phyloP scores from a whole-genome alignment of 1,140 invertebrate genomes.

The Anadara kagoshimensis region DNA sequence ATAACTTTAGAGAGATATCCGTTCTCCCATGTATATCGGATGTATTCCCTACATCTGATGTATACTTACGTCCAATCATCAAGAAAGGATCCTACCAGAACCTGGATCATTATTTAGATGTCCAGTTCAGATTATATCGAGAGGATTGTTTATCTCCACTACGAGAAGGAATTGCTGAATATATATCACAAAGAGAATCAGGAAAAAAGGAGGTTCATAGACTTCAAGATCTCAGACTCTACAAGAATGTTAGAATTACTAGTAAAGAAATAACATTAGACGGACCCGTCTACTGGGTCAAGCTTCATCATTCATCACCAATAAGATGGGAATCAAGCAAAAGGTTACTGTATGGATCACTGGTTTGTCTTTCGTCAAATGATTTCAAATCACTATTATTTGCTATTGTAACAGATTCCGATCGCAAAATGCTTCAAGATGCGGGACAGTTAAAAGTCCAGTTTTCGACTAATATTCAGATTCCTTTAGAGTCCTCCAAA shows the following conservation, averaged over 20 bases:
- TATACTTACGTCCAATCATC: slow-evolving; percentile 79
- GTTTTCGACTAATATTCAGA: slow-evolving; percentile 61
- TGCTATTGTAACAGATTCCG: slow-evolving; percentile 79
- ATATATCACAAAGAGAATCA: background rate
- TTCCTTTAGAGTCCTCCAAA: background rate
- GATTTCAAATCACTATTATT: slow-evolving; percentile 81
- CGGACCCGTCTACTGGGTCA: slow-evolving; percentile 40
- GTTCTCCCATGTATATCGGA: slow-evolving; percentile 55
- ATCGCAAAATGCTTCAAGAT: slow-evolving; percentile 54
- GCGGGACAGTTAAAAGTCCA: slow-evolving; percentile 52
- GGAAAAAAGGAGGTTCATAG: slow-evolving; percentile 6
- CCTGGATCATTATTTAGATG: slow-evolving; percentile 84
- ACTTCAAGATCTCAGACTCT: slow-evolving; percentile 47
- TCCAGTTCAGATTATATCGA: slow-evolving; percentile 83
- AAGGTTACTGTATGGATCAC: slow-evolving; percentile 81
- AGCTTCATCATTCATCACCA: slow-evolving; percentile 45
- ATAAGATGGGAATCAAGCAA: slow-evolving; percentile 72
- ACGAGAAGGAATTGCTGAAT: slow-evolving; percentile 63
- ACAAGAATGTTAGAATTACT: slow-evolving; percentile 41
- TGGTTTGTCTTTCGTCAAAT: slow-evolving; percentile 81
- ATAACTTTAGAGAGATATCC: slow-evolving; percentile 61
- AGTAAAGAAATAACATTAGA: slow-evolving; percentile 5
- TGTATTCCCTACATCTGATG: slow-evolving; percentile 16
- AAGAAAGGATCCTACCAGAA: slow-evolving; percentile 78
- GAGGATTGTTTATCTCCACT: slow-evolving; percentile 79